Evolutionary conservation across 2,888 invertebrate species (phyloP).

Genomic region (Drosophila paracracens): DNA sequence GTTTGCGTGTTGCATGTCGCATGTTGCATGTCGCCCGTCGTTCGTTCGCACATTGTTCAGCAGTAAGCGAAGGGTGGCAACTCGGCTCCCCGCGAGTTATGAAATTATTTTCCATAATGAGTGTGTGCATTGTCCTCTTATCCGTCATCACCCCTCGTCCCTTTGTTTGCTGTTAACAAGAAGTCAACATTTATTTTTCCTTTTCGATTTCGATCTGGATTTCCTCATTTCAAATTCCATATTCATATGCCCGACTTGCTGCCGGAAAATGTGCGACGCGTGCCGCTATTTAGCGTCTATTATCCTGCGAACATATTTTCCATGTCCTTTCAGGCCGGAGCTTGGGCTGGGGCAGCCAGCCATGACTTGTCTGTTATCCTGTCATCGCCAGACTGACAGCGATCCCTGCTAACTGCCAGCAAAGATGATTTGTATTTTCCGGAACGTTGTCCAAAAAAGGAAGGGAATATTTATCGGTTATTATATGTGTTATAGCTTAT

Average conservation of each 20-base stretch:
- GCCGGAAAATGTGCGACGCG: constrained; percentile 81
- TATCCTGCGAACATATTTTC: constrained; percentile 82
- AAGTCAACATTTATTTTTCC: constrained; percentile 70
- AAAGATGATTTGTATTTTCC: constrained; percentile 59
- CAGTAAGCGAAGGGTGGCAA: constrained; percentile 45
- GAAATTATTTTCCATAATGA: constrained; percentile 85
- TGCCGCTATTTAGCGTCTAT: constrained; percentile 85
- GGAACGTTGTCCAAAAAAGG: constrained; percentile 10
- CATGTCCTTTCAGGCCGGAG: constrained; percentile 47
- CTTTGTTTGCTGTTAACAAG: constrained; percentile 58
- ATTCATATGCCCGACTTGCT: constrained; percentile 46
- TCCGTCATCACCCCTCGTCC: constrained; percentile 36
- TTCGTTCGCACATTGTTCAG: constrained; percentile 61
- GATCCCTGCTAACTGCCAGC: constrained; percentile 29
- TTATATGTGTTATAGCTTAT: not conserved
- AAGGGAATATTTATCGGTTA: not conserved
- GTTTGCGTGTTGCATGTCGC: constrained; percentile 61
- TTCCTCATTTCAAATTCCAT: constrained; percentile 52
- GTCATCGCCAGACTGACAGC: constrained; percentile 27
- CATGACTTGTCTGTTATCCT: constrained; percentile 40
- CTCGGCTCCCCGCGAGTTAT: constrained; percentile 83
- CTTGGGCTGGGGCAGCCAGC: not conserved
- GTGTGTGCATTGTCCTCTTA: constrained; percentile 35
- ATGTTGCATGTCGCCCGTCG: constrained; percentile 45
- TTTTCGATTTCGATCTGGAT: constrained; percentile 48